phyloP scores from a whole-genome alignment of 2,888 invertebrate species.

The Onthophagus sagittarius region DNA sequence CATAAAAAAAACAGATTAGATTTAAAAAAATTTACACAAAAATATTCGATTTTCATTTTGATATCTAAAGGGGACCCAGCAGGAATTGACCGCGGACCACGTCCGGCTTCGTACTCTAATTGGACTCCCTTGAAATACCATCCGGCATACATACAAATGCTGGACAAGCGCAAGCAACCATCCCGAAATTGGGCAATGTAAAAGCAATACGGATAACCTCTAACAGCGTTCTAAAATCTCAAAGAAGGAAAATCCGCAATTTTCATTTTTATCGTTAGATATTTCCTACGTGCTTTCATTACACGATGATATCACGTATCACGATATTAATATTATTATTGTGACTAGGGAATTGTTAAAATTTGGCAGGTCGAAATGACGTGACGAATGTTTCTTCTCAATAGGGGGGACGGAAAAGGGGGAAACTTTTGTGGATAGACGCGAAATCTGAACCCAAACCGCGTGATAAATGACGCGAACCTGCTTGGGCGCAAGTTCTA shows the following conservation, averaged over 20 bases:
- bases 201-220: background rate
- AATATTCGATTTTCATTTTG: background rate
- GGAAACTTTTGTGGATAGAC: background rate
- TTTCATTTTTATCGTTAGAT: background rate
- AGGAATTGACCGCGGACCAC: background rate
- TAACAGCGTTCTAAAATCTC: too few species aligned
- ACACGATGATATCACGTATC: background rate
- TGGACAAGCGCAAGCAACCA: background rate
- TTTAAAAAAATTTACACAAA: too few species aligned
- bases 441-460: background rate
- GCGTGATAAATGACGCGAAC: background rate
- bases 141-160: background rate
- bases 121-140: background rate
- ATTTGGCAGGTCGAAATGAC: background rate
- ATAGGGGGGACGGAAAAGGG: background rate
- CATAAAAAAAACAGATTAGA: too few species aligned
- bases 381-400: background rate
- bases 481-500: background rate
- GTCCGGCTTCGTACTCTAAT: background rate
- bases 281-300: background rate
- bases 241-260: background rate
- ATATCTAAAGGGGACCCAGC: too few species aligned
- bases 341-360: background rate
- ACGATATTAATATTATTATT: background rate
- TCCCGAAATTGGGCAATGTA: background rate